Base-by-base conservation (phyloP, 2,797 vertebrate species). In the Sparus aurata region DNA sequence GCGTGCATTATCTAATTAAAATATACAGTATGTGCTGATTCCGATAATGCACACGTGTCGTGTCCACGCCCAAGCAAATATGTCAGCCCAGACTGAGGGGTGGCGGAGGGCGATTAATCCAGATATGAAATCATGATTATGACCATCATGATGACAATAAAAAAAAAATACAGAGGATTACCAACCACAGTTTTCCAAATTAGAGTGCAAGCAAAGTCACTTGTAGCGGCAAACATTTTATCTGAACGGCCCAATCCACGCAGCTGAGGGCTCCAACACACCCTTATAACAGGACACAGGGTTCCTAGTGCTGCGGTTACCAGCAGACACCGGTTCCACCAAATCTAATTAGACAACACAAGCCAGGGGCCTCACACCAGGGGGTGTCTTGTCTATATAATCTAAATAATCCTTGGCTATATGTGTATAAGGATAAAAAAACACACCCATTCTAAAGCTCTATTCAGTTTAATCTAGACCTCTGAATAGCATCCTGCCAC, bases 401-500 rank as follows among this genome's bases (percentile, higher is more conserved):
- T 93, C 87, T 74, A 85, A 87, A 89, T 86, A 88, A 90, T 86
- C 72, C 83, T 77, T 80, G 75, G 82, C 79, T 89, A 83, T 90
- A 88, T 87, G 72, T 88, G 80, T 84, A 5, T 30, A 90, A 82
- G 88, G 78, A 91, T 75, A n/a, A 89, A 83, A 89, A 79, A 75
- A 87, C 50, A 82, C 83, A 74, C 17, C 55, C 45, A 18, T 79
- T 89, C 75, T 87, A 89, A 92, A 90, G 84, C 90, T 86, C 83
- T 75, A 86, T 89, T 92, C 80, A 92, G 78, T 93, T 89, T 89
- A 89, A 93, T 91, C 82, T 84, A 79, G 89, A 93, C 92, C 89
- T 91, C 90, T 91, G 91, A 96, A 95, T 87, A 86, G 90, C 90
- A 88, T 93, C 91, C 86, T 79, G 87, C 91, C 90, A 91, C 92